These are phyloP conservation scores for Parambassis ranga DNA, from an alignment of 2,797 vertebrate genomes.

Conservation along the genomic window DNA sequence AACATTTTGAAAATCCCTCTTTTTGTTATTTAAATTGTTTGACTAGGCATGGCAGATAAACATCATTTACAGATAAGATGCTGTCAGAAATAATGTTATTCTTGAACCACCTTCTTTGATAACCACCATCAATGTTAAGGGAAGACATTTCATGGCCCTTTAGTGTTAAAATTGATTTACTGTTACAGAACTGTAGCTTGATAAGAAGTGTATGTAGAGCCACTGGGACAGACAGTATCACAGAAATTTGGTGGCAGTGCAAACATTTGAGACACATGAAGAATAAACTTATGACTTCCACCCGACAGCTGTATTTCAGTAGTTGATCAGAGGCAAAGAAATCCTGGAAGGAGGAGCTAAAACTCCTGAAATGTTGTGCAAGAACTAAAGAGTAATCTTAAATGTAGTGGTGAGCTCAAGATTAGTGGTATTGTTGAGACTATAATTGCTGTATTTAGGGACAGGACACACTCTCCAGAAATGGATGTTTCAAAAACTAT, in stretches of 20 bases:
- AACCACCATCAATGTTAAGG: conserved; percentile 94
- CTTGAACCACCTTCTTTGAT: conserved; percentile 91
- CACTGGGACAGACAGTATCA: conserved; percentile 73
- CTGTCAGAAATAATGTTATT: conserved; percentile 97
- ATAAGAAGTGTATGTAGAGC: conserved; percentile 89
- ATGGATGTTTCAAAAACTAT: too few relatives aligned
- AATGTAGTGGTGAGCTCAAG: conserved; percentile 11
- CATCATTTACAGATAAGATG: conserved; percentile 98
- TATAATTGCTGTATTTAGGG: background rate
- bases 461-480: background rate
- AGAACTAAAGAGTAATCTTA: background rate
- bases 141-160: conserved; percentile 99
- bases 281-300: conserved; percentile 17
- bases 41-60: conserved; percentile 98
- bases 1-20: conserved; percentile 95
- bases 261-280: conserved; percentile 38
- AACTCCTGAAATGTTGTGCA: background rate
- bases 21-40: conserved; percentile 92
- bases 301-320: background rate
- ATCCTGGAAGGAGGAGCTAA: background rate
- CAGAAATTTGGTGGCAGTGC: conserved; percentile 22
- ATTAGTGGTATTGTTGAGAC: conserved; percentile 3
- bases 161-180: conserved; percentile 89
- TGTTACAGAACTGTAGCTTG: conserved; percentile 72
- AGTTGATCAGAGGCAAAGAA: conserved; percentile 3